phyloP scores from a whole-genome alignment of 2,113 vertebrate species.

The Phoenicopterus ruber region DNA sequence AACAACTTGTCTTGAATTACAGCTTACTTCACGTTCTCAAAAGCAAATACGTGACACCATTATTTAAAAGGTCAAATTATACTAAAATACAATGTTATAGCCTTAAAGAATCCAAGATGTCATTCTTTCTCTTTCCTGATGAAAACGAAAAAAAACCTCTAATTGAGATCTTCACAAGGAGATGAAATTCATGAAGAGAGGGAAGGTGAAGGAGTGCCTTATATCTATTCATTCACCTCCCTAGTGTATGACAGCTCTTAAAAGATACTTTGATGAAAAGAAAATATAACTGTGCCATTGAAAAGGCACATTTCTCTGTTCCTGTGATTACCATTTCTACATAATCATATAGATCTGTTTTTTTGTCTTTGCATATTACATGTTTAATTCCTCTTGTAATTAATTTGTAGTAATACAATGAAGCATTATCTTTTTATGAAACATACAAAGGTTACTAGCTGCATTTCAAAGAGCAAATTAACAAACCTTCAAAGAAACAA shows the following conservation, averaged over 20 bases:
- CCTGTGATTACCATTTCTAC: neutral
- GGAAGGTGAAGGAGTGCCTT: neutral
- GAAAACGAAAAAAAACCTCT: neutral
- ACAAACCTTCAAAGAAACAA: neutral
- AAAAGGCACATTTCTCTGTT: neutral
- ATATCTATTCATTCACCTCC: neutral
- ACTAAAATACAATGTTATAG: neutral
- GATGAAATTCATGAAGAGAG: neutral
- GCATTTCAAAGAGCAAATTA: neutral
- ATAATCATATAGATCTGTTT: neutral
- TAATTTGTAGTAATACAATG: neutral
- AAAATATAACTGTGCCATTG: neutral
- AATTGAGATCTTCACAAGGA: neutral
- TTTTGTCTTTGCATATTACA: neutral
- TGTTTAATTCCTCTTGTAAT: neutral
- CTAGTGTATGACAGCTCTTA: neutral
- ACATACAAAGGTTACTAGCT: neutral
- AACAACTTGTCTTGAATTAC: neutral
- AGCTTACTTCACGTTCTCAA: slow-evolving; percentile 4
- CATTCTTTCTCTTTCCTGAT: neutral
- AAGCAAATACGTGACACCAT: slow-evolving; percentile 15
- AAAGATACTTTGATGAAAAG: slow-evolving; percentile 16
- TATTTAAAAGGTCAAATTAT: neutral
- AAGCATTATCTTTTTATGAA: neutral
- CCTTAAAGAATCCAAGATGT: neutral